Evolutionary conservation across 2,797 vertebrate species (phyloP), one percentile per base, ranked within the genome.

Genomic region (Picus viridis): DNA sequence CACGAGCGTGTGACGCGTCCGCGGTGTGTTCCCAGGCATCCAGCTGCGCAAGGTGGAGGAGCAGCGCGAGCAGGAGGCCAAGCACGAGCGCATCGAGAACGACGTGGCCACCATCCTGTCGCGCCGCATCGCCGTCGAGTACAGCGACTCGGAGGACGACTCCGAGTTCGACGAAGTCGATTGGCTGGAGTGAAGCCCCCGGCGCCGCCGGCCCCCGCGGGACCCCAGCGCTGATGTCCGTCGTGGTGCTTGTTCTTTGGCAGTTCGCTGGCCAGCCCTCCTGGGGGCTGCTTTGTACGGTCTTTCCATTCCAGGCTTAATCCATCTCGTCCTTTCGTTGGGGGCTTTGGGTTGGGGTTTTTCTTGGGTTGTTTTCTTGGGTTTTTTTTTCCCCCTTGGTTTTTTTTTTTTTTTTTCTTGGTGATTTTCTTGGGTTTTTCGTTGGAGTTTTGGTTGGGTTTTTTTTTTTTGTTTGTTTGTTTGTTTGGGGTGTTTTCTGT

Each of bases 131-230:
- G 99, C 99, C 10, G 99, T 99, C 94, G 99, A 99, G 75, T 99
- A 99, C 94, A 99, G 99, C 5, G 99, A 99, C 96, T 99, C 99
- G 1, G 99, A 99, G 96, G 99, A 99, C 51, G 99, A 99, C 93
- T 99, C 99, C 1, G 99, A 99, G 95, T 99, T 99, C 34, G 99
- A 99, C 83, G 99, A 99, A 97, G 99, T 99, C 61, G 99, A 99
- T 97, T 99, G 99, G 99, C 97, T 99, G 97, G 99, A 99, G 96
- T 99, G 96, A 98, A 93, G 22, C 15, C 41, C 41, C 41, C 16
- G 39, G 39, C 39, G 11, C 14, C 39, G 39, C 39, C 39, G 15
- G 3, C 41, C 41, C 41, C 41, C 7, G 6, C 41, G 16, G 15
- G 16, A 43, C 41, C 41, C 41, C 41, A 7, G 41, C 41, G 41